Base-by-base conservation (phyloP, 2,797 vertebrate species). In the Potorous gilbertii region DNA sequence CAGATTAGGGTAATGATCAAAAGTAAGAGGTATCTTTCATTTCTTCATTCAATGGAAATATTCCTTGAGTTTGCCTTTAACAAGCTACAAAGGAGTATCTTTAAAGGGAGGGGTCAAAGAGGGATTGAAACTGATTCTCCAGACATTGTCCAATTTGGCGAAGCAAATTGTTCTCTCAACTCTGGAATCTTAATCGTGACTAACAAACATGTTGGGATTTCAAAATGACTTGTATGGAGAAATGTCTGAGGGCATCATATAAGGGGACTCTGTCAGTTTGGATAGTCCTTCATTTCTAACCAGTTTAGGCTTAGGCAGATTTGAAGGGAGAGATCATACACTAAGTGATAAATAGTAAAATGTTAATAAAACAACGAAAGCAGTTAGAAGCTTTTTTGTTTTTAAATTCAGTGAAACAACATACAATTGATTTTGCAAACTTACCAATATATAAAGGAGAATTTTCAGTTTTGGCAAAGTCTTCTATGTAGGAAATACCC, bases 401-500 rank as follows among this genome's bases (percentile, higher is more conserved):
- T 91, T n/a, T 87, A 8, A 6, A 28, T 55, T 92, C 18, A 62
- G 40, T 27, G 9, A 40, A 59, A 57, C 56, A 50, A 92, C 46
- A 31, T 8, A 3, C n/a, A 74, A 46, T 31, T 50, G 13, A 56
- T 5, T 21, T 94, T 97, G 93, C 94, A 97, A 96, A 94, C 97
- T 98, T 98, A 99, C 99, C 99, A 29, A 99, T 99, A n/a, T 99
- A 99, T 96, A 99, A 99, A 21, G 99, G 99, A 12, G 99, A 99
- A 96, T 99, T 99, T 97, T 99, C 99, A 27, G 99, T 98, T 98
- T 98, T 99, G 13, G 99, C 98, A 97, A 99, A 99, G 96, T 99
- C 99, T 91, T 99, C 99, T 24, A 99, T 98, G 56, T 99, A 99
- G 34, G 99, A 99, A 98, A 99, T 99, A 59, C 99, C 99, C 95